Conservation (phyloP, 92 coral and sea anemone genomes). For the Epizoanthus fatuus region DNA sequence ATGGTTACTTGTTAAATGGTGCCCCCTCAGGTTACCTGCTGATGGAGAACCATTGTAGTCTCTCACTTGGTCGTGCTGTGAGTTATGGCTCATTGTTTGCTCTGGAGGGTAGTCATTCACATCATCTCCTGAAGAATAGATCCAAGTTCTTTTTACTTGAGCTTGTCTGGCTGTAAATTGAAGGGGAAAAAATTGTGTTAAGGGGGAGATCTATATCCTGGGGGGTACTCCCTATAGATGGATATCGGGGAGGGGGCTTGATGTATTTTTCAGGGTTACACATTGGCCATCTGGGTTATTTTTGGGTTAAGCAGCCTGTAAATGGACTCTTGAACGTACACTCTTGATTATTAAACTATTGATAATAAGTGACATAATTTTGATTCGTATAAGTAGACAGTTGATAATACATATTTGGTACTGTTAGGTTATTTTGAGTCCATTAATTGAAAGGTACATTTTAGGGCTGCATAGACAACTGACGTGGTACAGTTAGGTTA, state of each 20-base stretch:
- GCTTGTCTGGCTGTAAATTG: slow-evolving; percentile 14
- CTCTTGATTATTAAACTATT: too few relatives aligned
- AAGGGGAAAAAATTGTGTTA: neutral
- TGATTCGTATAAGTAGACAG: too few relatives aligned
- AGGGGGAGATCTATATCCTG: neutral
- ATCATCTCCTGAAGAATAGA: slow-evolving; percentile 14
- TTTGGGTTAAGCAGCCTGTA: too few relatives aligned
- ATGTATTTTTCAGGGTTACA: too few relatives aligned
- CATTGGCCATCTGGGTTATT: too few relatives aligned
- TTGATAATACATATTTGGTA: too few relatives aligned
- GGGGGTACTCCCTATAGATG: neutral
- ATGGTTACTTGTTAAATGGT: neutral
- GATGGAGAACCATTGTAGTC: slow-evolving; percentile 21
- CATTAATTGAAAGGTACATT: too few relatives aligned
- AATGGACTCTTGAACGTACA: too few relatives aligned
- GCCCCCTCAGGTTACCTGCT: neutral
- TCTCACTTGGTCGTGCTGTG: neutral
- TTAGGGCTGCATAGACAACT: too few relatives aligned
- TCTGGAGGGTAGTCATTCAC: neutral
- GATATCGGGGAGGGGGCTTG: neutral
- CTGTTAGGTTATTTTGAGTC: too few relatives aligned
- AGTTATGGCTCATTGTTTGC: neutral
- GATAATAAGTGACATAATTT: too few relatives aligned
- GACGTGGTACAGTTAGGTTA: too few relatives aligned
- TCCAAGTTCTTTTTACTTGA: slow-evolving; percentile 30